Evolutionary conservation across 2,113 vertebrate species (phyloP).

Genomic region (Phaethon lepturus): DNA sequence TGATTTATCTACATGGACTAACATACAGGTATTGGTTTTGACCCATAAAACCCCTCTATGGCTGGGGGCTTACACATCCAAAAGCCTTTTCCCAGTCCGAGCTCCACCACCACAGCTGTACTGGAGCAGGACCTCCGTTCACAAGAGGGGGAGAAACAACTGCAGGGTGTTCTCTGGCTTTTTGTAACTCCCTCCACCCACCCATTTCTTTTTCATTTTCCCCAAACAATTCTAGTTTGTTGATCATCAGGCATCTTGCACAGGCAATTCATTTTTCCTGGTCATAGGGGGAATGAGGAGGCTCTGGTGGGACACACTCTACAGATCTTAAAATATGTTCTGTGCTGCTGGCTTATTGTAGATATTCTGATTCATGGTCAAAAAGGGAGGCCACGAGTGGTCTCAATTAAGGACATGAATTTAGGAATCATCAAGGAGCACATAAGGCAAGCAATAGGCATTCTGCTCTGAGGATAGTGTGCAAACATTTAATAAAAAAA

Average conservation of each 20-base stretch:
- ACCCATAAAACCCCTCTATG: neutral
- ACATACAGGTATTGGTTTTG: slow-evolving; percentile 41
- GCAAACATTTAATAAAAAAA: neutral
- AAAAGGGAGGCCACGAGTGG: neutral
- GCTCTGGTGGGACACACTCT: neutral
- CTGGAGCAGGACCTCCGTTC: neutral
- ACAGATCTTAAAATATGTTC: neutral
- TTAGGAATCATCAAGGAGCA: neutral
- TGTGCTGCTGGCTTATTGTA: neutral
- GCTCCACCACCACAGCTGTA: neutral
- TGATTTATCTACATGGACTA: slow-evolving; percentile 39
- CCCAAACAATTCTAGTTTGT: neutral
- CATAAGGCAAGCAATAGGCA: neutral
- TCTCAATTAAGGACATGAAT: neutral
- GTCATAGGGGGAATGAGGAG: neutral
- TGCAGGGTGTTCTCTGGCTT: neutral
- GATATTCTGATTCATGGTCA: neutral
- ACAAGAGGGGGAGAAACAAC: neutral
- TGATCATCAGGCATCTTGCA: neutral
- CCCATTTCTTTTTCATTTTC: neutral
- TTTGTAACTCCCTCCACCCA: neutral
- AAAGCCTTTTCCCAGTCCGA: neutral
- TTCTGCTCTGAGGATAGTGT: neutral
- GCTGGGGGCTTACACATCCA: neutral
- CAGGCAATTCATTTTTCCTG: slow-evolving; percentile 5